Evolutionary conservation across 2,888 invertebrate species (phyloP).

Genomic region (Cephus spinipes): DNA sequence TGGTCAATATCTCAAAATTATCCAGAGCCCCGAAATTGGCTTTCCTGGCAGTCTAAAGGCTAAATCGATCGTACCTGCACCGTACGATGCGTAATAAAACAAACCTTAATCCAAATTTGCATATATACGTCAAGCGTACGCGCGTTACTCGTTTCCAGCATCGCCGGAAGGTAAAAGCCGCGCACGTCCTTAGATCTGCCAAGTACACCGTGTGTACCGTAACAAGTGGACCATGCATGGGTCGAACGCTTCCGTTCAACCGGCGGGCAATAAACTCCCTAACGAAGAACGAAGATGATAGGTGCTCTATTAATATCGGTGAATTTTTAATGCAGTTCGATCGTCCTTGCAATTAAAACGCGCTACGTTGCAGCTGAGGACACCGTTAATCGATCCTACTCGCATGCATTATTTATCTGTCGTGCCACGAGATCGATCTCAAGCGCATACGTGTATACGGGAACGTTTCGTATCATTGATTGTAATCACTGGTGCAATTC

Average conservation of each 20-base stretch:
- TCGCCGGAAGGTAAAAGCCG: neutral
- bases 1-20: no score
- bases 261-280: neutral
- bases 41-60: no score
- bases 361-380: slow-evolving; percentile 26
- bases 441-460: neutral
- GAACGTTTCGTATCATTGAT: neutral
- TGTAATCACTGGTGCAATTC: neutral
- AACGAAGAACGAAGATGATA: neutral
- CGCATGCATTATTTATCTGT: neutral
- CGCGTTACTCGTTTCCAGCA: neutral
- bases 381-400: slow-evolving; percentile 29
- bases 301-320: slow-evolving; percentile 20
- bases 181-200: neutral
- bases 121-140: neutral
- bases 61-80: neutral
- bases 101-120: neutral
- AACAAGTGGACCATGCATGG: neutral
- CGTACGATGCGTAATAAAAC: neutral
- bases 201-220: neutral
- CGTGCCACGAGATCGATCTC: no score
- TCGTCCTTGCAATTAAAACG: slow-evolving; percentile 29
- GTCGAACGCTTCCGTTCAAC: neutral
- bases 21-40: no score
- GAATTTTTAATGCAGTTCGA: slow-evolving; percentile 29